Evolutionary conservation across 2,888 invertebrate species (phyloP).

Genomic region (Cryptophagus acutangulus): DNA sequence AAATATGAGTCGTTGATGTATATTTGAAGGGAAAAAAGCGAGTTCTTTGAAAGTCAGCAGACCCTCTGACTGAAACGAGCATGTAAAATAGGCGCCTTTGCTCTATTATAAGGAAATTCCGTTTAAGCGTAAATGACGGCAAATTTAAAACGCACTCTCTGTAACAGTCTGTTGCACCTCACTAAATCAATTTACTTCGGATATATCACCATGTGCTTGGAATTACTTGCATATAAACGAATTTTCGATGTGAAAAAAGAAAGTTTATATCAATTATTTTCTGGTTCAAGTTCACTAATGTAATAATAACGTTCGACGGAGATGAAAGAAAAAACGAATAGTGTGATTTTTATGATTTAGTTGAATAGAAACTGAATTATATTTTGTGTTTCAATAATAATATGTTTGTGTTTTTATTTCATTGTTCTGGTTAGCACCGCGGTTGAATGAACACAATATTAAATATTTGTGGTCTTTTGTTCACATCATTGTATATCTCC

Average conservation of each 20-base stretch:
- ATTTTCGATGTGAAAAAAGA: too few species aligned
- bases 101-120: slow-evolving; percentile 43
- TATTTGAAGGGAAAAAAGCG: slow-evolving; percentile 36
- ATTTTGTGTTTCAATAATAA: neutral
- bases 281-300: too few species aligned
- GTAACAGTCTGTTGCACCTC: slow-evolving; percentile 32
- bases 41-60: slow-evolving; percentile 39
- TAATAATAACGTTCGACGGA: too few species aligned
- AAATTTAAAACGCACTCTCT: slow-evolving; percentile 31
- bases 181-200: slow-evolving; percentile 30
- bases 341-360: too few species aligned
- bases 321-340: too few species aligned
- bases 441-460: slow-evolving; percentile 5
- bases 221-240: neutral
- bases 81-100: slow-evolving; percentile 43
- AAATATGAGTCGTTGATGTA: slow-evolving; percentile 37
- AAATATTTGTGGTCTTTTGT: slow-evolving; percentile 8
- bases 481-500: too few species aligned
- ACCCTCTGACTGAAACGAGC: slow-evolving; percentile 42
- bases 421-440: slow-evolving; percentile 5
- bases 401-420: slow-evolving; percentile 3
- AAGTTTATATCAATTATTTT: too few species aligned
- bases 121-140: slow-evolving; percentile 41
- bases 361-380: neutral
- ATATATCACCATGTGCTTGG: neutral